A percentile compares a stretch with the other conserved stretches of the same genome.
phyloP scores from a whole-genome alignment of 2,888 invertebrate genomes.

The Plagiodera versicolora region DNA sequence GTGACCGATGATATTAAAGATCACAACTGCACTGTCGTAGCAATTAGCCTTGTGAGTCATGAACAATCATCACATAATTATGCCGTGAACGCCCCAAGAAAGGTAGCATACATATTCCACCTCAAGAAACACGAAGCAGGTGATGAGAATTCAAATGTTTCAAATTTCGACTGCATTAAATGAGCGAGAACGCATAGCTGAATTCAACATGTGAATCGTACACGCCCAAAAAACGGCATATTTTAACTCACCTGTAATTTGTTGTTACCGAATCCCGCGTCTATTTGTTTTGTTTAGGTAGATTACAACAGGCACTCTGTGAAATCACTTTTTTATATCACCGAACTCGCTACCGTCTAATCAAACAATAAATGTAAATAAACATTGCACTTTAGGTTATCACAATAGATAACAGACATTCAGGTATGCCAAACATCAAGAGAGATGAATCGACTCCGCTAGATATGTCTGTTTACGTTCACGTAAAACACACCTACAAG shows the following conservation, averaged over 20 bases:
- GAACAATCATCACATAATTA: background rate
- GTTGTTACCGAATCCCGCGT: conserved; percentile 26
- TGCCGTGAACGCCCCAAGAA: background rate
- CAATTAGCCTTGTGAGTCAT: background rate
- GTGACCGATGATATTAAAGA: background rate
- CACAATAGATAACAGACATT: background rate
- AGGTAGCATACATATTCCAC: background rate
- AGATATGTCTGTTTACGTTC: conserved; percentile 7
- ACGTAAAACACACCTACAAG: conserved; percentile 19
- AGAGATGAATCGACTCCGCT: conserved; percentile 5
- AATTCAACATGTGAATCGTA: conserved; percentile 4
- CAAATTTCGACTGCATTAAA: no score
- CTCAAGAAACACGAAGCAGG: background rate
- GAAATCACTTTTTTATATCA: background rate
- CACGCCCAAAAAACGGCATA: conserved; percentile 23
- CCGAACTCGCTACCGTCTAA: background rate
- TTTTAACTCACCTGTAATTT: conserved; percentile 29
- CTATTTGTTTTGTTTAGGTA: conserved; percentile 18
- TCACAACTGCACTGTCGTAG: background rate
- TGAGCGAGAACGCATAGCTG: background rate
- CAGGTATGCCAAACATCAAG: conserved; percentile 4
- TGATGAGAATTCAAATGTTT: background rate
- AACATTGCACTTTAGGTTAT: background rate
- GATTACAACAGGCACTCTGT: background rate
- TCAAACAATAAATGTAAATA: background rate